Conservation (phyloP, 2,797 vertebrate genomes). For the Sarcoramphus papa region DNA sequence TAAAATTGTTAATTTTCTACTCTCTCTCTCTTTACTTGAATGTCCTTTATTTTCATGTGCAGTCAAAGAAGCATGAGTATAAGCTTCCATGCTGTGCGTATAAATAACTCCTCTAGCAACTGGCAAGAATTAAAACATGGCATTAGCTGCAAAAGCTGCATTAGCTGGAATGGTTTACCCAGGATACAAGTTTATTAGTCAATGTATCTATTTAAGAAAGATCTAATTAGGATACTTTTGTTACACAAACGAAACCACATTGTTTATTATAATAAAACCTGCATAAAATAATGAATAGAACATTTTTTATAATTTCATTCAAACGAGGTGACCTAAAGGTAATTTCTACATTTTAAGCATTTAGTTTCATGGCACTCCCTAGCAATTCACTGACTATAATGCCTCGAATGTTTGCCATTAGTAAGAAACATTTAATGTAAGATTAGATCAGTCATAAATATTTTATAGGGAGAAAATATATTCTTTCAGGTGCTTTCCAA, state of each 20-base stretch:
- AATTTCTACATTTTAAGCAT: conserved; percentile 60
- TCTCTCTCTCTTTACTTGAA: conserved; percentile 43
- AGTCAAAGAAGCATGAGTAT: conserved; percentile 53
- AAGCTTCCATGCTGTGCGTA: conserved; percentile 65
- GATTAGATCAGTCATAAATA: conserved; percentile 38
- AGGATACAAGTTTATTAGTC: neutral
- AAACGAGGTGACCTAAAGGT: conserved; percentile 56
- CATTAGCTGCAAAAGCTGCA: conserved; percentile 16
- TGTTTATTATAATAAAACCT: conserved; percentile 47
- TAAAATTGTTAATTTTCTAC: conserved; percentile 61
- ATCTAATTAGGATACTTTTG: conserved; percentile 50
- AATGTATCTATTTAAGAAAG: conserved; percentile 53
- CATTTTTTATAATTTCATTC: conserved; percentile 44
- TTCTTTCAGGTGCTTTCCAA: neutral
- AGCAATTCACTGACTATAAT: conserved; percentile 15
- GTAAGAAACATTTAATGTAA: conserved; percentile 24
- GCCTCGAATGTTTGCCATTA: conserved; percentile 13
- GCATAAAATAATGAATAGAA: conserved; percentile 45
- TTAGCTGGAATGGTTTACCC: conserved; percentile 45
- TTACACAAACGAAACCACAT: conserved; percentile 41
- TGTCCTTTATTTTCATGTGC: conserved; percentile 66
- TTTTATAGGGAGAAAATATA: conserved; percentile 20
- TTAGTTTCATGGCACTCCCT: conserved; percentile 23
- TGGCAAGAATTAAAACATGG: conserved; percentile 59
- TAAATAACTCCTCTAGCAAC: conserved; percentile 65